phyloP scores from a whole-genome alignment of 2,113 vertebrate species.

The Pseudopodoces humilis region DNA sequence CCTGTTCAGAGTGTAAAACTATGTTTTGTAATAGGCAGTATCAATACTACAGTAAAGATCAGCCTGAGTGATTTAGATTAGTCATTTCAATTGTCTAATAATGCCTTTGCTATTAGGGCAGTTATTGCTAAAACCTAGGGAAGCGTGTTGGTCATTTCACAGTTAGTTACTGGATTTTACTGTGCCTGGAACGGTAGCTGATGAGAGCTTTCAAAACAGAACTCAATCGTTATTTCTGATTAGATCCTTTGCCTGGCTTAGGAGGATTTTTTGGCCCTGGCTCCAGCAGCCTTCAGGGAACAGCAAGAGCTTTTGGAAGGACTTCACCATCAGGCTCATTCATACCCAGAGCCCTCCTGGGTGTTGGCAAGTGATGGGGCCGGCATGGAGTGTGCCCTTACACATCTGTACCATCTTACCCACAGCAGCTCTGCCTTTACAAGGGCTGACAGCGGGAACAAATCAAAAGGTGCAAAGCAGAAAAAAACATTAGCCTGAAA shows the following conservation, averaged over 20 bases:
- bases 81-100: not conserved
- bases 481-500: not conserved
- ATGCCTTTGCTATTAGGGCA: not conserved
- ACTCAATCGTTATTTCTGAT: not conserved
- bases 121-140: slow-evolving; percentile 6
- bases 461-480: not conserved
- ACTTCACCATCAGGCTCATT: not conserved
- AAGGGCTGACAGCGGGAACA: not conserved
- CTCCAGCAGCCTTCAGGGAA: not conserved
- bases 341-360: accelerated
- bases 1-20: not conserved
- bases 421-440: not conserved
- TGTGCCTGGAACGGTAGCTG: not conserved
- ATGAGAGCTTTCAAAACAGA: slow-evolving; percentile 15
- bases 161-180: not conserved
- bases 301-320: not conserved
- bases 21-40: not conserved
- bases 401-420: accelerated
- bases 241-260: not conserved
- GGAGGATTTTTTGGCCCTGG: not conserved
- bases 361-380: not conserved
- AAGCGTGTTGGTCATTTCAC: not conserved
- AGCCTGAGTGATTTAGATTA: not conserved
- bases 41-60: not conserved
- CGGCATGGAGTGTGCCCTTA: accelerated